phyloP scores from a whole-genome alignment of 2,797 vertebrate genomes.

The Rousettus madagascariensis region DNA sequence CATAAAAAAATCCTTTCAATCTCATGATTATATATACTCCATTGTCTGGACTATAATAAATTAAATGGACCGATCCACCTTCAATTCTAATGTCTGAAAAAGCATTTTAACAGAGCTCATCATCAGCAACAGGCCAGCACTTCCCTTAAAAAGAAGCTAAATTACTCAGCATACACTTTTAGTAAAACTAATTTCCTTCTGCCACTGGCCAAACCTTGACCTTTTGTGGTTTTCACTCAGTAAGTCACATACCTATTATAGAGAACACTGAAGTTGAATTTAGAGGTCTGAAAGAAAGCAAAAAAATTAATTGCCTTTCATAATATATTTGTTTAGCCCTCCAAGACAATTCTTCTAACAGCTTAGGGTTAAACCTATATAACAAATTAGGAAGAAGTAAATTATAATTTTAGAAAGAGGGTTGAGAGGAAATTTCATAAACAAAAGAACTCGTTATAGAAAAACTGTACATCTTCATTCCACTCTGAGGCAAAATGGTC shows the following conservation, averaged over 20 bases:
- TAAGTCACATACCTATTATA: constrained; percentile 56
- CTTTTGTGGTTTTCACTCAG: constrained; percentile 56
- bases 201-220: constrained; percentile 63
- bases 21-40: constrained; percentile 3
- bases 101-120: constrained; percentile 69
- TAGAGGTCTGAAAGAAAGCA: constrained; percentile 12
- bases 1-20: not conserved
- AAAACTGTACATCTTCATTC: not conserved
- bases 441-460: not conserved
- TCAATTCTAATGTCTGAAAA: constrained; percentile 79
- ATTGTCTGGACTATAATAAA: constrained; percentile 61
- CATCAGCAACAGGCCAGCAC: constrained; percentile 62
- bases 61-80: constrained; percentile 72
- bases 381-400: constrained; percentile 39
- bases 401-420: constrained; percentile 22
- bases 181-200: constrained; percentile 79
- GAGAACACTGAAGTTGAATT: constrained; percentile 48
- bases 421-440: not conserved
- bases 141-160: constrained; percentile 75
- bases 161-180: constrained; percentile 64
- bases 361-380: not conserved
- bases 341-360: constrained; percentile 35
- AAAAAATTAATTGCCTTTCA: constrained; percentile 7
- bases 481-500: not conserved
- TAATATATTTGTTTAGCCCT: not conserved